A percentile compares a stretch with the other conserved stretches of the same genome.
Evolutionary conservation across 2,888 invertebrate genomes (phyloP).

Genomic region (Drosophila suboccidentalis): DNA sequence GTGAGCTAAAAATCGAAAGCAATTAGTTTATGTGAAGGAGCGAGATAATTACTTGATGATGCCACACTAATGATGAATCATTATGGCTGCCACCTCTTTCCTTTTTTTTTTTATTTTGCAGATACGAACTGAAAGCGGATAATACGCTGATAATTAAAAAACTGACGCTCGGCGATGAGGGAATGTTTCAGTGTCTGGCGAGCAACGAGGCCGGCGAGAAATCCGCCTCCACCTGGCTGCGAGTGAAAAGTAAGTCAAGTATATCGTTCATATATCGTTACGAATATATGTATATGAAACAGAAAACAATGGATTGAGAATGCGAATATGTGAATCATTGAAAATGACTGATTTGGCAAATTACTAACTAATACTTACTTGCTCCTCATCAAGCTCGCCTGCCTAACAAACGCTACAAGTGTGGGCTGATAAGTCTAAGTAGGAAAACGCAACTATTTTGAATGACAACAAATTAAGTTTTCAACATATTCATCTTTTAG

Average conservation of each 20-base stretch:
- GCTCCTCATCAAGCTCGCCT: conserved; percentile 6
- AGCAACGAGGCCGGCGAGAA: conserved; percentile 96
- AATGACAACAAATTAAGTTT: neutral
- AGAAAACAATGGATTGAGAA: neutral
- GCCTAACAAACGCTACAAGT: conserved; percentile 13
- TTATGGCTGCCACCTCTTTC: conserved; percentile 9
- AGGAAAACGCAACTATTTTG: neutral
- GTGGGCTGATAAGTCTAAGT: neutral
- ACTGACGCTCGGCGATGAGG: conserved; percentile 93
- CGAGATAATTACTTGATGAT: conserved; percentile 84
- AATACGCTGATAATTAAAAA: conserved; percentile 93
- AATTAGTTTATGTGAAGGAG: conserved; percentile 15
- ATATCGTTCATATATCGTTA: conserved; percentile 4
- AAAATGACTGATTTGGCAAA: neutral
- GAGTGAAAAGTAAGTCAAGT: conserved; percentile 96
- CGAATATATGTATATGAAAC: neutral
- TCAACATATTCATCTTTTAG: too few relatives aligned
- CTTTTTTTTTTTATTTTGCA: conserved; percentile 63
- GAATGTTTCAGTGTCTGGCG: conserved; percentile 98
- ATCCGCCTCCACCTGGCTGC: conserved; percentile 95
- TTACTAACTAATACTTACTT: conserved; percentile 12
- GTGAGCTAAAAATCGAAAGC: conserved; percentile 25
- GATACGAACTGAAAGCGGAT: conserved; percentile 93
- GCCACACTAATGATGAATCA: conserved; percentile 75
- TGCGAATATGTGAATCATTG: neutral